Base-by-base conservation (phyloP, 1,140 invertebrate genomes). In the Tribolium madens region DNA sequence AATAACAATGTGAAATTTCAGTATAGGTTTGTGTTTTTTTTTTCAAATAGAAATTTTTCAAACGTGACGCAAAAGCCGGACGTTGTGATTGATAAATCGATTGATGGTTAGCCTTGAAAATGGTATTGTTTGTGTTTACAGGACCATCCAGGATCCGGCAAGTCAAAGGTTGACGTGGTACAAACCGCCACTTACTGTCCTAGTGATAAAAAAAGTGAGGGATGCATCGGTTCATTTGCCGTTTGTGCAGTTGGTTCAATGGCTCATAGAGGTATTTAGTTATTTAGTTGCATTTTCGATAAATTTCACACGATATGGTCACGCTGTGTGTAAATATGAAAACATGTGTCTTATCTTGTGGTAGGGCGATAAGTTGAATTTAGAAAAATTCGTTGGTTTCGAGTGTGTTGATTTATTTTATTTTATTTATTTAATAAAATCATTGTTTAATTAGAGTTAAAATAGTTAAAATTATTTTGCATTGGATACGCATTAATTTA, bases 81-180 rank as follows among this genome's bases (percentile, higher is more conserved):
- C 31, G 68, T 71, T 71, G 5, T 52, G 13, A 72, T 52, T 72
- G 70, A 21, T 52, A 48, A 42, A 52, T 72, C 50, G 46, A 50
- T 50, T 31, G 47, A 31, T 13, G 10, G 18, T n/a, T 33, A 7
- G 15, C 21, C 21, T 64, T 64, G 26, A 64, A 26, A n/a, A 14
- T 33, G 36, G 13, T 47, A 42, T 47, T 71, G 42, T 73, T 57
- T 52, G 80, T 84, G 71, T 86, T 85, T 89, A 0, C 88, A 98
- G 96, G 93, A 97, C 96, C 84, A 98, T 98, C 83, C 97, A 98
- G 87, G 97, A 99, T 88, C 97, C 97, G 18, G 96, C 96, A 76
- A 97, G 95, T 80, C 97, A 98, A 88, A 91, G 96, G 80, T 87
- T 98, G 80, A 98, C 95, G 9, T 99, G 97, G 97, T 95, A 97